Base-by-base conservation (phyloP, 2,113 vertebrate genomes). In the Polypterus bichir region DNA sequence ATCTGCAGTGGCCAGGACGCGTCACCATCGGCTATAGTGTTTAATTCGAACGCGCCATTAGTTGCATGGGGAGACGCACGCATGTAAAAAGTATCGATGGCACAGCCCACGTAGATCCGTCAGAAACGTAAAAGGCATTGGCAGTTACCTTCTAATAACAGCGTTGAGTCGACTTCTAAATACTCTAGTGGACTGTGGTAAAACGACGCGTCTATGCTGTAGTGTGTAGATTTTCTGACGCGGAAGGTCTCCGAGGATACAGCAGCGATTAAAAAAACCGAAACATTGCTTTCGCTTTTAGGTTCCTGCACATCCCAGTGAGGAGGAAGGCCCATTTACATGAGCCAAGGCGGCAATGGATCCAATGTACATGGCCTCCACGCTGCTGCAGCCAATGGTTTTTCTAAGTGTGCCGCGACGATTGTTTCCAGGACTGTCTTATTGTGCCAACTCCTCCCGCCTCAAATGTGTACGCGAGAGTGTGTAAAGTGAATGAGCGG, bases 351-450 rank as follows among this genome's bases (percentile, higher is more conserved):
- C 54, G 9, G 5, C 27, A n/a, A 27, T 44, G 56, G 46, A 5
- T 45, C 7, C n/a, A 58, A 58, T 27, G 44, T 45, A 58, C 56
- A n/a, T 27, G 2, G 5, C 27, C 56, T 44, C 44, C 27, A 27
- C 11, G 56, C 56, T 2, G 56, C 56, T 4, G 5, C 4, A 58
- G 27, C 56, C 56, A 58, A 57, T 57, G 27, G 56, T 58, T 5
- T 3, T 58, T 5, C 44, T 7, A n/a, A 54, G 46, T 5, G 4
- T 56, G 27, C n/a, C 49, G 9, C 54, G 54, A 8, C 4, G 9
- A 58, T 45, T 58, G 54, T 53, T 58, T 62, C 57, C 8, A 62
- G 60, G 59, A 5, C 59, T 56, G 48, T 66, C 52, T 56, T 49
- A 51, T 62, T 57, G 56, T 59, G 56, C 56, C 11, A 46, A 55